A percentile compares a stretch with the other conserved stretches of the same genome.
Evolutionary conservation across 1,140 invertebrate species (phyloP).

Genomic region (Microplitis mediator): DNA sequence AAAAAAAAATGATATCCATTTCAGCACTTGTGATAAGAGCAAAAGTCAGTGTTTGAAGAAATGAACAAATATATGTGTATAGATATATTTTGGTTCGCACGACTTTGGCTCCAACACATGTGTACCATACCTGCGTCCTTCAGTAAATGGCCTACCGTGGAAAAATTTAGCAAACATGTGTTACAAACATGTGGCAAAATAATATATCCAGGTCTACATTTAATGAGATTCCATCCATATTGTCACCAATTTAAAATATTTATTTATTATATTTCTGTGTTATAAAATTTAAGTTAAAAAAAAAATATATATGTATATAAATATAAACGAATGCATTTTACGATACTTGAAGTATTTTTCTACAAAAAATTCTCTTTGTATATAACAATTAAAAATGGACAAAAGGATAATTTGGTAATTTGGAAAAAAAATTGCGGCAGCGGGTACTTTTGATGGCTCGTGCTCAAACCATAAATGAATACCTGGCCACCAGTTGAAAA

Average conservation of each 20-base stretch:
- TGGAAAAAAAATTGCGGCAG: slow-evolving; percentile 18
- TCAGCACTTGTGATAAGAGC: no score
- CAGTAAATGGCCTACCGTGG: neutral
- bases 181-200: neutral
- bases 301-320: no score
- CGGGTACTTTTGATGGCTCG: neutral
- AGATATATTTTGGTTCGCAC: neutral
- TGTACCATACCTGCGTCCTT: slow-evolving; percentile 8
- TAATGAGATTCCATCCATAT: slow-evolving; percentile 46
- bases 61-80: neutral
- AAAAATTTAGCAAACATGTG: slow-evolving; percentile 42
- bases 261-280: no score
- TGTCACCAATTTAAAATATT: neutral
- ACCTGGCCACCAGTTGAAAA: slow-evolving; percentile 25
- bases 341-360: no score
- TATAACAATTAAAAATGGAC: neutral
- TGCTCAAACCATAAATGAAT: neutral
- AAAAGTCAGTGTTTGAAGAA: no score
- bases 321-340: no score
- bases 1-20: no score
- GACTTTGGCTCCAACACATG: slow-evolving; percentile 9
- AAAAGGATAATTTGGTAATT: slow-evolving; percentile 12
- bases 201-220: slow-evolving; percentile 24
- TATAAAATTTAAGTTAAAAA: neutral
- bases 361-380: no score